These are phyloP conservation scores for Leptinotarsa peninsularis DNA, from an alignment of 2,888 invertebrate genomes.

Conservation along the genomic window DNA sequence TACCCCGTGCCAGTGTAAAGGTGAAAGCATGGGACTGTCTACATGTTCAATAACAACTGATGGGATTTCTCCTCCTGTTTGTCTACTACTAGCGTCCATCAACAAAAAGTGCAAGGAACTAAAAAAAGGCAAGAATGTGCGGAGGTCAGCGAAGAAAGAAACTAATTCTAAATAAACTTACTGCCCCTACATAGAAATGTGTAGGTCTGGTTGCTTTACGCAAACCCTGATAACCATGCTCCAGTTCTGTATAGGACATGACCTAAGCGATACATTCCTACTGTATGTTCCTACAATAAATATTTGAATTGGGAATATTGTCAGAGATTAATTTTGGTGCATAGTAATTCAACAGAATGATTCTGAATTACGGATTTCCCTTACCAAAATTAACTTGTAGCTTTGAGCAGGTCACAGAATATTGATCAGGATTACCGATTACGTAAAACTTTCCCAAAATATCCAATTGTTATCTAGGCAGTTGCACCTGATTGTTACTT, in stretches of 20 bases:
- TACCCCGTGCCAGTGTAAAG: slow-evolving; percentile 57
- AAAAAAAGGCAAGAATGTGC: slow-evolving; percentile 28
- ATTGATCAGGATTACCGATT: slow-evolving; percentile 38
- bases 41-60: slow-evolving; percentile 61
- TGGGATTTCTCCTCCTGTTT: slow-evolving; percentile 50
- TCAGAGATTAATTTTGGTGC: slow-evolving; percentile 26
- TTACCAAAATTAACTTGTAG: slow-evolving; percentile 28
- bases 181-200: slow-evolving; percentile 80
- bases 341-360: not conserved
- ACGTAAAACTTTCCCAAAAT: not conserved
- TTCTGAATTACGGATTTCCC: slow-evolving; percentile 12
- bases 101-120: slow-evolving; percentile 40
- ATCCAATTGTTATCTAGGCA: not conserved
- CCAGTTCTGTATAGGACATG: slow-evolving; percentile 94
- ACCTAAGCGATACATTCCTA: slow-evolving; percentile 51
- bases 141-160: slow-evolving; percentile 35
- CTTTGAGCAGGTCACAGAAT: slow-evolving; percentile 43
- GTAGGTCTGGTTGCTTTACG: slow-evolving; percentile 74
- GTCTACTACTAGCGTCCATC: slow-evolving; percentile 47
- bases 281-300: slow-evolving; percentile 34
- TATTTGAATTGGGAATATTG: slow-evolving; percentile 23
- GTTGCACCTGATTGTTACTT: not conserved
- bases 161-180: slow-evolving; percentile 65
- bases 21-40: slow-evolving; percentile 56
- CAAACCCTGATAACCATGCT: slow-evolving; percentile 91